phyloP scores from a whole-genome alignment of 2,113 vertebrate genomes.

The Trogon melanurus region DNA sequence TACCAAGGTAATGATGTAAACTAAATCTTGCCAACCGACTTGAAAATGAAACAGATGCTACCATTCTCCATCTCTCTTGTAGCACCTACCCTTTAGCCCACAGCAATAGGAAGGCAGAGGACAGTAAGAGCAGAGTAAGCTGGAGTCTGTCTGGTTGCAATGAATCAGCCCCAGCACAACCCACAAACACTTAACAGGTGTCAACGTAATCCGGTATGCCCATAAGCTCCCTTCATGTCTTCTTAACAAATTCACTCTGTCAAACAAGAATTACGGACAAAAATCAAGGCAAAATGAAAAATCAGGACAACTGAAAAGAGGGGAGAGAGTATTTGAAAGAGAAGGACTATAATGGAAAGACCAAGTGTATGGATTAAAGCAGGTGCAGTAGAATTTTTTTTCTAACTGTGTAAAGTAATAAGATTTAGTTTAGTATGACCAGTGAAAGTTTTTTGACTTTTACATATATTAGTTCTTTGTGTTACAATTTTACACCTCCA shows the following conservation, averaged over 20 bases:
- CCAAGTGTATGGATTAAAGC: not conserved
- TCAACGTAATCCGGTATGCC: not conserved
- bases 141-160: not conserved
- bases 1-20: not conserved
- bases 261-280: not conserved
- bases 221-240: not conserved
- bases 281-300: not conserved
- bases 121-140: not conserved
- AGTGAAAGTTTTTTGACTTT: not conserved
- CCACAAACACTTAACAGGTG: not conserved
- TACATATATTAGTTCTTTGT: not conserved
- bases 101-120: not conserved
- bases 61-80: not conserved
- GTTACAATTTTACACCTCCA: not conserved
- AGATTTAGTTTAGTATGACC: not conserved
- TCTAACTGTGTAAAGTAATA: not conserved
- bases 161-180: not conserved
- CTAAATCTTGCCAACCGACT: not conserved
- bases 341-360: not conserved
- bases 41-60: not conserved
- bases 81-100: not conserved
- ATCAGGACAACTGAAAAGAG: not conserved
- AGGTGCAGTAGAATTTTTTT: not conserved
- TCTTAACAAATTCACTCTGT: not conserved
- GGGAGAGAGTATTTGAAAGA: not conserved